phyloP scores from a whole-genome alignment of 1,140 invertebrate genomes.

The Lethocerus indicus region DNA sequence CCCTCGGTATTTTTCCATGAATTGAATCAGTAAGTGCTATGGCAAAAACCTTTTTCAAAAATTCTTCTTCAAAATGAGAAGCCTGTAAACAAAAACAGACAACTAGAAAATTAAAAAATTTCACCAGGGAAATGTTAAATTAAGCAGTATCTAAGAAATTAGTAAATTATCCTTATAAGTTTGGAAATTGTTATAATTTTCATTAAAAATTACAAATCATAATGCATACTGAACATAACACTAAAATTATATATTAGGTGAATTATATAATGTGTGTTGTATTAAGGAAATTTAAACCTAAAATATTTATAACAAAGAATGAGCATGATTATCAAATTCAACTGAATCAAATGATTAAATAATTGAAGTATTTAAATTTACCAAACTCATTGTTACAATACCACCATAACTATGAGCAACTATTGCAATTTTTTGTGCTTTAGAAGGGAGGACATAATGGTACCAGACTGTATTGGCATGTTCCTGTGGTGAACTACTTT shows the following conservation, averaged over 20 bases:
- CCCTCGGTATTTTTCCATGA: slow-evolving; percentile 25
- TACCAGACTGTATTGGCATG: slow-evolving; percentile 52
- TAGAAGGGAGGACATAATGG: slow-evolving; percentile 36
- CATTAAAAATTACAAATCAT: background rate
- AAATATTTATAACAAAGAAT: background rate
- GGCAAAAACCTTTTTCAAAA: slow-evolving; percentile 43
- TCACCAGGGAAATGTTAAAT: background rate
- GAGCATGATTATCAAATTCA: background rate
- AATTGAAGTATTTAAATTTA: slow-evolving; percentile 22
- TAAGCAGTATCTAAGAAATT: too few species aligned
- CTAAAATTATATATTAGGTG: background rate
- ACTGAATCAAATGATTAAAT: background rate
- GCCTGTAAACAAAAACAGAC: slow-evolving; percentile 18
- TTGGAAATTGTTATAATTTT: background rate
- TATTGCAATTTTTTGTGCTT: slow-evolving; percentile 44
- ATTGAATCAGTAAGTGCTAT: slow-evolving; percentile 53
- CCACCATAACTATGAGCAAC: slow-evolving; percentile 65
- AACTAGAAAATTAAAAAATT: background rate
- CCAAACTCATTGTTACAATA: slow-evolving; percentile 39
- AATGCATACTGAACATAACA: background rate
- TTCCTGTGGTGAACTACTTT: slow-evolving; percentile 31
- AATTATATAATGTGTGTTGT: too few species aligned
- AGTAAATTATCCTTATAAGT: too few species aligned
- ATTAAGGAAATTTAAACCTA: too few species aligned
- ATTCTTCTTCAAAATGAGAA: slow-evolving; percentile 28